phyloP scores from a whole-genome alignment of 1,140 invertebrate genomes.

The Zaprionus tsacasi region DNA sequence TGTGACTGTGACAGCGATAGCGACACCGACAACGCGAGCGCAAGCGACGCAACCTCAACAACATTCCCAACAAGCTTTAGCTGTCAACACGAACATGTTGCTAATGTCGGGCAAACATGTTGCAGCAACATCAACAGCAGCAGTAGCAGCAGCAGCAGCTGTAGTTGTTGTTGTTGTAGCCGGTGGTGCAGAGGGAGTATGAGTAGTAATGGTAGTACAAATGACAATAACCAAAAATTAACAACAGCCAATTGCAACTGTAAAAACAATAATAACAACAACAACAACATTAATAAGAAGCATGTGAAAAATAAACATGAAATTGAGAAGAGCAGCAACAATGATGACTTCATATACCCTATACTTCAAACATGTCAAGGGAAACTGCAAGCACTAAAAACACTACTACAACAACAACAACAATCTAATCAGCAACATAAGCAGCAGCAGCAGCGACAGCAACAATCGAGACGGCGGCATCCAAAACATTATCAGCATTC shows the following conservation, averaged over 20 bases:
- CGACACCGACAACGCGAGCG: neutral
- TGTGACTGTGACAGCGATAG: neutral
- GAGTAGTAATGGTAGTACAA: conserved; percentile 50
- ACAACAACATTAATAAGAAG: conserved; percentile 1
- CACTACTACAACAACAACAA: conserved; percentile 28
- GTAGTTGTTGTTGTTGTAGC: neutral
- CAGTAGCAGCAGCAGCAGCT: conserved; percentile 3
- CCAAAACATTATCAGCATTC: conserved; percentile 16
- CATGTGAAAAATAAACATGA: no score
- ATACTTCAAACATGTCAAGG: no score
- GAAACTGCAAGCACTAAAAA: conserved; percentile 39
- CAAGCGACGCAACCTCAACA: neutral
- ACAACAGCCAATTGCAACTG: conserved; percentile 36
- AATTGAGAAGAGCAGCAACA: no score
- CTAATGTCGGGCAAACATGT: neutral
- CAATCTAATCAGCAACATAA: conserved; percentile 7
- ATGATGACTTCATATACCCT: no score
- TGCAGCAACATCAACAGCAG: neutral
- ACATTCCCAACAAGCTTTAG: neutral
- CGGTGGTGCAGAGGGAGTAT: neutral
- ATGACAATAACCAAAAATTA: conserved; percentile 48
- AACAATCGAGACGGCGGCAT: neutral
- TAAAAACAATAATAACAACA: conserved; percentile 16
- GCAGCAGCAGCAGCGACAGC: conserved; percentile 18
- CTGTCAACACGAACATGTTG: conserved; percentile 18